Evolutionary conservation across 2,113 vertebrate genomes (phyloP).

Genomic region (Naja naja): DNA sequence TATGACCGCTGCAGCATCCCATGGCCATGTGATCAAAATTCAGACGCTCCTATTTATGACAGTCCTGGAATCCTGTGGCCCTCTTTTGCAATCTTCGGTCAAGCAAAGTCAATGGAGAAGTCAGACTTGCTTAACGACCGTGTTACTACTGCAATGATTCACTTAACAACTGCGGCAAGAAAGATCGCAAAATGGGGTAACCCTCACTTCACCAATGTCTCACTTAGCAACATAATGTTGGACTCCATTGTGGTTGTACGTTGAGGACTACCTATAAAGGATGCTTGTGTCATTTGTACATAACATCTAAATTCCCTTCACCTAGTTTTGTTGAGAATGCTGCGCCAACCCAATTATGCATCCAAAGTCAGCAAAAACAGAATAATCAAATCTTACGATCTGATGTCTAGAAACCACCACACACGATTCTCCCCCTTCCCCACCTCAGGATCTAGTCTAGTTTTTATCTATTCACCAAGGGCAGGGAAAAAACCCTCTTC

Average conservation of each 20-base stretch:
- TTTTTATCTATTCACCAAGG: neutral
- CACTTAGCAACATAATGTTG: neutral
- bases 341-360: neutral
- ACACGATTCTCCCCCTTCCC: fast-evolving
- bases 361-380: neutral
- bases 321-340: neutral
- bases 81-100: neutral
- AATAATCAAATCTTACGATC: neutral
- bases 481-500: neutral
- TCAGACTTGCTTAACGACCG: neutral
- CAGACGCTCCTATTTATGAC: neutral
- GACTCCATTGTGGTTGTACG: fast-evolving
- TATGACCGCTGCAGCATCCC: neutral
- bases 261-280: neutral
- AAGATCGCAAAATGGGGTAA: neutral
- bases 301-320: neutral
- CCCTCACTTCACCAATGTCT: neutral
- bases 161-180: neutral
- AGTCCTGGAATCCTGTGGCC: neutral
- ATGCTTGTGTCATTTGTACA: neutral
- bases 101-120: neutral
- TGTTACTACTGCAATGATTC: neutral
- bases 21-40: neutral
- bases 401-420: neutral
- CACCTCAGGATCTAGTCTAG: neutral